phyloP scores from a whole-genome alignment of 2,113 vertebrate genomes.

The Alexandromys fortis region DNA sequence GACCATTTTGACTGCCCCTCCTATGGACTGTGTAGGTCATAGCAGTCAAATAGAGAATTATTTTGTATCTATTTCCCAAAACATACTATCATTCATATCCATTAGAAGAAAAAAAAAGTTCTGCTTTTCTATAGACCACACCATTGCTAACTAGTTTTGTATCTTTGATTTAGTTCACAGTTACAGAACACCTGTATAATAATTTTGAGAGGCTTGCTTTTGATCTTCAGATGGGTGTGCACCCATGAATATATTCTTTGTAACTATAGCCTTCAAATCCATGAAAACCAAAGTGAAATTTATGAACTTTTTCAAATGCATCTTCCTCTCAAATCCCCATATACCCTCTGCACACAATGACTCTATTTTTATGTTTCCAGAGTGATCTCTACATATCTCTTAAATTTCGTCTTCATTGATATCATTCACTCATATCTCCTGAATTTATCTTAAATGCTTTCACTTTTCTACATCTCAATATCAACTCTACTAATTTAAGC shows the following conservation, averaged over 20 bases:
- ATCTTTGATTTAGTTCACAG: not conserved
- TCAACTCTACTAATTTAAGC: not conserved
- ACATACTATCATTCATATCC: not conserved
- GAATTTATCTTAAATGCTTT: not conserved
- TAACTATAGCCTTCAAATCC: not conserved
- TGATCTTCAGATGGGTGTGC: not conserved
- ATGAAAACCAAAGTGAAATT: not conserved
- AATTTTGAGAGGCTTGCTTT: not conserved
- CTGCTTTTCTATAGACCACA: not conserved
- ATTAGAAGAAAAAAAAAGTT: not conserved
- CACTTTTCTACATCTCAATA: not conserved
- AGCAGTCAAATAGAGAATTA: not conserved
- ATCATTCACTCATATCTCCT: not conserved
- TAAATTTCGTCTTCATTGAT: not conserved
- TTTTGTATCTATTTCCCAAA: not conserved
- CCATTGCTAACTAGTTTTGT: not conserved
- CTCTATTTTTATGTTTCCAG: not conserved
- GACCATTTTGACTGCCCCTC: not conserved
- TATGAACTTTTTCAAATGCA: not conserved
- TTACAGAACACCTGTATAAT: not conserved
- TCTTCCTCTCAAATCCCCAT: not conserved
- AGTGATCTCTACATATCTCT: not conserved
- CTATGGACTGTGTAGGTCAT: not conserved
- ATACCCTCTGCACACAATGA: not conserved
- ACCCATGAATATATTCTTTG: not conserved